Evolutionary conservation across 2,888 invertebrate genomes (phyloP).

Genomic region (Nomada ferruginata): DNA sequence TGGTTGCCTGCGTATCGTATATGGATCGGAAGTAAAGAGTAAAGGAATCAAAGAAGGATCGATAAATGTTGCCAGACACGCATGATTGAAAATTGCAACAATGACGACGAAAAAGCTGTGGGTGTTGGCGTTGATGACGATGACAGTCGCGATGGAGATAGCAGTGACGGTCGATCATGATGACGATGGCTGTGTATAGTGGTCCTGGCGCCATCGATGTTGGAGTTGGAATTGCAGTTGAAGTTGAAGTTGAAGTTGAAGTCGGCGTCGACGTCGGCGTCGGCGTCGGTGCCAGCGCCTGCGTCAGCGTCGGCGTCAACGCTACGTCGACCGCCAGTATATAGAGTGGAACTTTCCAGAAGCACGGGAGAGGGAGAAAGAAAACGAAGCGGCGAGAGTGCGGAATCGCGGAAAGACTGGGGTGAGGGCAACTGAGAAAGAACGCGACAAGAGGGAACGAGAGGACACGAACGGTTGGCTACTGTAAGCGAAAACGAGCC

Average conservation of each 20-base stretch:
- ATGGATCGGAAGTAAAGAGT: no score
- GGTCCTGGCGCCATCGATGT: no score
- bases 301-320: slow-evolving; percentile 19
- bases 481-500: slow-evolving; percentile 55
- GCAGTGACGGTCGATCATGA: no score
- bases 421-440: slow-evolving; percentile 36
- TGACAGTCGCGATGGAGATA: no score
- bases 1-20: no score
- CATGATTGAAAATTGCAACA: not conserved
- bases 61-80: not conserved
- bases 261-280: not conserved
- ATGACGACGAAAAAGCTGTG: not conserved
- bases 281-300: not conserved
- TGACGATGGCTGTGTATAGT: no score
- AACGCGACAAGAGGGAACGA: slow-evolving; percentile 20
- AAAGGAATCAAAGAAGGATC: not conserved
- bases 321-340: slow-evolving; percentile 2
- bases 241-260: not conserved
- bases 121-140: not conserved
- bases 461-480: slow-evolving; percentile 13
- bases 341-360: slow-evolving; percentile 80
- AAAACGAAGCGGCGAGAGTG: slow-evolving; percentile 35
- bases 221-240: no score
- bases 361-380: slow-evolving; percentile 56
- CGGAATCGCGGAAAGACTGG: slow-evolving; percentile 33